These are phyloP conservation scores for Pandemis cinnamomeana DNA, from an alignment of 2,888 invertebrate genomes.

Conservation along the genomic window DNA sequence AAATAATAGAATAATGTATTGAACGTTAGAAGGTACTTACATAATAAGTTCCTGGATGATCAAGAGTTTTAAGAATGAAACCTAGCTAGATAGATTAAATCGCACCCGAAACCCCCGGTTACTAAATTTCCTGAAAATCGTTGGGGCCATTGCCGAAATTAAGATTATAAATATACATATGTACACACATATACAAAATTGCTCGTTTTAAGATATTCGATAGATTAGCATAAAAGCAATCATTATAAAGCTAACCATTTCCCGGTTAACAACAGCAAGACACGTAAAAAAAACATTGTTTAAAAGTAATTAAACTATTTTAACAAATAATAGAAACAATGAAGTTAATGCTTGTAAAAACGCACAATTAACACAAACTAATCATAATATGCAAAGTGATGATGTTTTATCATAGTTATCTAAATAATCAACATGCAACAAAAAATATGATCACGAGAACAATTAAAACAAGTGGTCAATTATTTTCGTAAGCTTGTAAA, in stretches of 20 bases:
- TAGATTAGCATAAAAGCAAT: neutral
- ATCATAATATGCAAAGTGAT: constrained; percentile 17
- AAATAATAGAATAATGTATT: constrained; percentile 33
- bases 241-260: neutral
- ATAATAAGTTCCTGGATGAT: too few relatives aligned
- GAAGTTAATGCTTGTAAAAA: constrained; percentile 4
- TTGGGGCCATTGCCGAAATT: too few relatives aligned
- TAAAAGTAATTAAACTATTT: neutral
- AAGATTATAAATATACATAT: too few relatives aligned
- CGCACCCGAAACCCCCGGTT: too few relatives aligned
- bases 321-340: neutral
- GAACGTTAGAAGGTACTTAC: too few relatives aligned
- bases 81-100: too few relatives aligned
- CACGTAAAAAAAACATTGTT: constrained; percentile 1
- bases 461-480: neutral
- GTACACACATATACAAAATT: too few relatives aligned
- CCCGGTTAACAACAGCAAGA: neutral
- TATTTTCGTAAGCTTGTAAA: neutral
- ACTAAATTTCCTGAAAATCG: too few relatives aligned
- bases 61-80: too few relatives aligned
- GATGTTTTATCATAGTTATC: constrained; percentile 12
- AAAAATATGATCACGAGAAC: neutral
- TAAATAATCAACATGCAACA: constrained; percentile 5
- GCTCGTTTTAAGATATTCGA: too few relatives aligned
- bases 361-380: constrained; percentile 1